Base-by-base conservation (phyloP, 2,888 invertebrate genomes). In the Leucoma salicis region DNA sequence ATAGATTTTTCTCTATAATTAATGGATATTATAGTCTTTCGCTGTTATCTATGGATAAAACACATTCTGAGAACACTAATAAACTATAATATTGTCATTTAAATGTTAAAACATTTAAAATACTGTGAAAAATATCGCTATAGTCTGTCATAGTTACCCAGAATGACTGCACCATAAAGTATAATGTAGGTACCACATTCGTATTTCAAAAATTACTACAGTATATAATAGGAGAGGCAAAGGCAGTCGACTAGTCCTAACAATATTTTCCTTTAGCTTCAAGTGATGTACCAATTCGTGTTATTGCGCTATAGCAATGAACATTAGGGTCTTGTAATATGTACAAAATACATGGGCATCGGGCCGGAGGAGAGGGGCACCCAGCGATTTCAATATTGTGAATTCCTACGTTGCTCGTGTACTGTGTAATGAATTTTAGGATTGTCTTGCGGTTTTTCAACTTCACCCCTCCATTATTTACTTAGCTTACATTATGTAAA, bases 371-470 rank as follows among this genome's bases (percentile, higher is more conserved):
- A 59, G 54, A 53, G 56, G 53, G 62, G 65, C 52, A 63, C 60
- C 42, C 42, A 56, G 63, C 80, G 79, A 80, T 82, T 86, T 80
- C 86, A 87, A 87, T 88, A 88, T 89, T 89, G 89, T 86, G 86
- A 88, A 89, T 89, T 88, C 89, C 87, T 56, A 69, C 82, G 78
- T 82, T 85, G 83, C 71, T 80, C 78, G 74, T 71, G 52, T 59
- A 71, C 25, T 24, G 80, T 80, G 80, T 88, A 89, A 89, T 88
- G 88, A 88, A 89, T 88, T 89, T 87, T 65, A 79, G 84, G 81
- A 85, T 84, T 82, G 82, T 80, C 84, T 85, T 86, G 88, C 66
- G 89, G 88, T 86, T 84, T 83, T 81, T 82, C 79, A 80, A 76
- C 66, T 67, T 66, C 65, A 69, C 78, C 81, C 78, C 70, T 66